Percentiles rank a stretch among this genome's conserved stretches.
Conservation (phyloP, 1,140 invertebrate genomes). For the Megalonaias nervosa region DNA sequence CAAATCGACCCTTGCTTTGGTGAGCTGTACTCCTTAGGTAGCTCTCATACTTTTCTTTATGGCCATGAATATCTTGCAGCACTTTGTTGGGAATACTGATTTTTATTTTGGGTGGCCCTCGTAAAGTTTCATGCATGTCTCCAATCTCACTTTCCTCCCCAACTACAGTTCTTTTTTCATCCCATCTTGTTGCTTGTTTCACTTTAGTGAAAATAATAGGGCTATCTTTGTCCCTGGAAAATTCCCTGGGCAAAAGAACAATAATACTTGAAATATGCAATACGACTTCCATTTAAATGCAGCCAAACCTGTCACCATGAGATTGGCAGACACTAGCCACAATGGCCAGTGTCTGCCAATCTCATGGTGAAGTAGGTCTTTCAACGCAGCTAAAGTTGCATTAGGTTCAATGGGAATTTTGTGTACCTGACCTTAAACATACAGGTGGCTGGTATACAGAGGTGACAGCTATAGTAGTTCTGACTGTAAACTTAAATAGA, state of each 20-base stretch:
- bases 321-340: no score
- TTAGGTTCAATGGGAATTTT: no score
- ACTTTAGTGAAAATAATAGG: constrained; percentile 32
- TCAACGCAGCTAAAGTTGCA: no score
- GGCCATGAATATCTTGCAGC: constrained; percentile 39
- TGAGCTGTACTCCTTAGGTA: constrained; percentile 51
- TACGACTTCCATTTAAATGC: no score
- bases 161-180: constrained; percentile 10
- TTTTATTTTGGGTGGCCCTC: constrained; percentile 7
- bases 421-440: no score
- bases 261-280: neutral
- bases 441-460: no score
- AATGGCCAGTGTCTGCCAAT: no score
- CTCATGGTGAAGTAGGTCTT: no score
- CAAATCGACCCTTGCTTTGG: constrained; percentile 51
- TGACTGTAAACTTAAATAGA: no score
- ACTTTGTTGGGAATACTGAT: constrained; percentile 38
- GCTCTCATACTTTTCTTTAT: constrained; percentile 47
- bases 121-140: neutral
- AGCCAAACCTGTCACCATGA: no score
- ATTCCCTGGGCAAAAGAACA: constrained; percentile 8
- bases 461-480: no score
- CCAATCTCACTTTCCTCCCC: constrained; percentile 15
- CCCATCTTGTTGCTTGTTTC: constrained; percentile 20
- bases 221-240: constrained; percentile 11